Percentiles rank a stretch among this genome's conserved stretches.
These are phyloP conservation scores for Gallirallus australis DNA, from an alignment of 2,797 vertebrate genomes.

Conservation along the genomic window DNA sequence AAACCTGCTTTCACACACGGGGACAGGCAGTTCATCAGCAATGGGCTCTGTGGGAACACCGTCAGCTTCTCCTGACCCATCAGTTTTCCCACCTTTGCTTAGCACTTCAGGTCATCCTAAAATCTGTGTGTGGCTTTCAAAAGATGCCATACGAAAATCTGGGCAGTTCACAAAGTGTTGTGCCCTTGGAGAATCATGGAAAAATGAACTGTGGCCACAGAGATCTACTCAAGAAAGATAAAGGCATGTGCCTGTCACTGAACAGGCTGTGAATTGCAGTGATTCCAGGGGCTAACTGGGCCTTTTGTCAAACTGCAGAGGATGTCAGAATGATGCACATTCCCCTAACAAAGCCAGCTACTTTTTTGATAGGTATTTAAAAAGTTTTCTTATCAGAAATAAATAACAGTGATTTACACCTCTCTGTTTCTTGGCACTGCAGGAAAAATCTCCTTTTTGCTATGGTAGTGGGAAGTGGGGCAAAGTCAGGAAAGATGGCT, in stretches of 20 bases:
- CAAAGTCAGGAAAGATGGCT: not conserved
- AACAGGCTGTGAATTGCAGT: not conserved
- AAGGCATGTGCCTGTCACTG: not conserved
- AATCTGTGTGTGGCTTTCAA: not conserved
- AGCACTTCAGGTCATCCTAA: not conserved
- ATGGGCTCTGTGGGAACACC: not conserved
- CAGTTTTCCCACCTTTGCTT: accelerated
- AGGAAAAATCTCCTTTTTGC: not conserved
- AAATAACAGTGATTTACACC: not conserved
- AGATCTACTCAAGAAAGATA: not conserved
- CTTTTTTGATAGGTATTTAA: not conserved
- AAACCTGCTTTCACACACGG: not conserved
- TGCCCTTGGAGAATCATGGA: not conserved
- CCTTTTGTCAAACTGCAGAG: not conserved
- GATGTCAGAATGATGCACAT: not conserved
- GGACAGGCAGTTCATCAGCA: not conserved
- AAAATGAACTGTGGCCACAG: accelerated
- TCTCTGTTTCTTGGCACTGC: not conserved
- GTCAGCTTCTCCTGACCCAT: not conserved
- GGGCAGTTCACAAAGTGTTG: not conserved
- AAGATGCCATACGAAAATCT: not conserved
- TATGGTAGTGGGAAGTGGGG: not conserved
- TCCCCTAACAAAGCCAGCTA: not conserved
- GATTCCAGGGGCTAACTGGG: not conserved
- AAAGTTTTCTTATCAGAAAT: not conserved